phyloP scores from a whole-genome alignment of 2,888 invertebrate genomes.

The Eupithecia subumbrata region DNA sequence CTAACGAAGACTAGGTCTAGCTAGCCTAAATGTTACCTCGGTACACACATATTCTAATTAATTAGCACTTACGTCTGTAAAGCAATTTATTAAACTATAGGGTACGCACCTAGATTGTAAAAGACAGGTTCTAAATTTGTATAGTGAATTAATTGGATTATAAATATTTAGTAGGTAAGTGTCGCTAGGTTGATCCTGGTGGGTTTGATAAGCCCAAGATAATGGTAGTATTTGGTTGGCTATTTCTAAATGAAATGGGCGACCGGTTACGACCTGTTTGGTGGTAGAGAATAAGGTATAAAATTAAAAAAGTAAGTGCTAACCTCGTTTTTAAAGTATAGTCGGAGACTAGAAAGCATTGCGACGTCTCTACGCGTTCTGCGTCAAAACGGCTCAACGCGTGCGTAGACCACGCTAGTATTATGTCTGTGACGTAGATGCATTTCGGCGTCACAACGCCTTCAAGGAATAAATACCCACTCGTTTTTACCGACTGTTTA shows the following conservation, averaged over 20 bases:
- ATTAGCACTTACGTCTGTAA: slow-evolving; percentile 40
- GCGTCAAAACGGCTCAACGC: neutral
- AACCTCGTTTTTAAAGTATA: slow-evolving; percentile 6
- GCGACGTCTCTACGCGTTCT: neutral
- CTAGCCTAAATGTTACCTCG: slow-evolving; percentile 32
- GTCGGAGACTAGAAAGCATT: neutral
- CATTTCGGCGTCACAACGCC: neutral
- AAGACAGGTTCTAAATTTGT: slow-evolving; percentile 37
- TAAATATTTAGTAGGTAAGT: slow-evolving; percentile 21
- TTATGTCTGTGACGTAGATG: neutral
- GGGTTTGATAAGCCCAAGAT: neutral
- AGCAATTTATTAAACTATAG: slow-evolving; percentile 36
- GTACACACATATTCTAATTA: slow-evolving; percentile 30
- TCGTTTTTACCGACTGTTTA: slow-evolving; percentile 8
- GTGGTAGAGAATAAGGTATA: slow-evolving; percentile 5
- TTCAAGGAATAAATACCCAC: neutral
- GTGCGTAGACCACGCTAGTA: neutral
- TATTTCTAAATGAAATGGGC: neutral
- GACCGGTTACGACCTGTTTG: neutral
- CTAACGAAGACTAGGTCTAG: slow-evolving; percentile 31
- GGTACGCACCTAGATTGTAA: slow-evolving; percentile 32
- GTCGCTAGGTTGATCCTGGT: slow-evolving; percentile 1
- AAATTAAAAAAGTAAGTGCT: slow-evolving; percentile 20
- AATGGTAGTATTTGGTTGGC: neutral
- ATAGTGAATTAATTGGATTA: slow-evolving; percentile 31